phyloP scores from a whole-genome alignment of 1,140 invertebrate species.

The Himalopsyche phryganea region DNA sequence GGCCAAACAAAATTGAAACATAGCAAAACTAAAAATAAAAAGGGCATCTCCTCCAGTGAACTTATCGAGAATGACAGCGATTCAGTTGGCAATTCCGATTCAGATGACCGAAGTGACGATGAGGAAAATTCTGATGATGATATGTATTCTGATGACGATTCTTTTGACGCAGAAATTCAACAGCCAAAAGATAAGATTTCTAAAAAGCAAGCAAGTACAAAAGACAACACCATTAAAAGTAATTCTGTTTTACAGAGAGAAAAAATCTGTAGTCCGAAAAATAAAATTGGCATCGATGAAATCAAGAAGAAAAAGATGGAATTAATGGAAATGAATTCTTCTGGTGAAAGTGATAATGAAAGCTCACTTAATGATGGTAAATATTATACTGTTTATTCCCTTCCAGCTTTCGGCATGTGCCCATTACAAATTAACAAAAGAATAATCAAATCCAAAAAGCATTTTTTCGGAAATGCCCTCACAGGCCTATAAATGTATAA shows the following conservation, averaged over 20 bases:
- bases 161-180: not conserved
- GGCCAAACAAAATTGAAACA: constrained; percentile 43
- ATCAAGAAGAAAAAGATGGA: constrained; percentile 32
- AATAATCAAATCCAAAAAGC: no score
- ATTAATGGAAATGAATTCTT: constrained; percentile 8
- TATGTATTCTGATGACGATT: constrained; percentile 25
- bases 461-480: no score
- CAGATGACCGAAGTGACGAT: not conserved
- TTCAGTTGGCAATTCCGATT: not conserved
- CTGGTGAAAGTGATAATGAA: constrained; percentile 23
- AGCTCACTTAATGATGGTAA: constrained; percentile 16
- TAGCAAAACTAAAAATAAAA: constrained; percentile 36
- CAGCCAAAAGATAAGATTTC: no score
- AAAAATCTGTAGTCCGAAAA: constrained; percentile 5
- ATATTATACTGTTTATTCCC: no score
- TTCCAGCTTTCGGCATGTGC: no score
- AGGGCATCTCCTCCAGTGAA: not conserved
- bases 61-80: not conserved
- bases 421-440: no score
- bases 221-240: constrained; percentile 6
- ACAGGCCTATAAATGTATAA: no score
- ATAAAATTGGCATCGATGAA: constrained; percentile 1
- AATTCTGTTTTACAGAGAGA: constrained; percentile 1
- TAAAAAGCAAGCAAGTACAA: constrained; percentile 3
- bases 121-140: not conserved